Evolutionary conservation across 2,888 invertebrate species (phyloP), one percentile per base, ranked within the genome.

Genomic region (Congeria kusceri): DNA sequence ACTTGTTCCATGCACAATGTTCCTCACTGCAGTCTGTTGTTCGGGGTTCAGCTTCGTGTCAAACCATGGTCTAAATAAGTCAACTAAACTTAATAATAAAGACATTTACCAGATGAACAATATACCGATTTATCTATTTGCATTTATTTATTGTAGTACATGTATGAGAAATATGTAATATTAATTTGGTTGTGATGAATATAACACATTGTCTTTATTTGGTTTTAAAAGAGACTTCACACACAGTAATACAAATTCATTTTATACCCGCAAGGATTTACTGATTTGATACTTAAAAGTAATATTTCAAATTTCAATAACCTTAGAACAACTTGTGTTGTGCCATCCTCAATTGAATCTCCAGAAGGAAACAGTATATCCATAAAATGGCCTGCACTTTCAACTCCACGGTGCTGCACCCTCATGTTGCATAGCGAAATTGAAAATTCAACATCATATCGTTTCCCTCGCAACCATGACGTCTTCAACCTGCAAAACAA

Each of bases 1-100:
- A 18, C 86, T 83, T n/a, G 82, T 73, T 15, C 87, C 85, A 11
- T 76, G 67, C 25, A 88, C 69, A 49, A 88, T 87, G 63, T 86
- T 82, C 28, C 63, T 32, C 11, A 88, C 83, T 13, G 88, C 88
- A 56, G 3, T 53, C 53, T 29, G n/a, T 77, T 88, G 88, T 69
- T 88, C 80, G 15, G 20, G 39, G 66, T 88, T 88, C 2, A 39
- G 56, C 58, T 79, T 79, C 15, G 84, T 29, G 56, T 64, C 63
- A 63, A 63, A 63, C 63, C 63, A 63, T 4, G 63, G 27, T 25
- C 63, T 63, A 20, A 32, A 61, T 18, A n/a, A 4, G 39, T 39
- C 13, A 7, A 13, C 39, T 39, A 7, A 13, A 11, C 1, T 39
- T 15, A 39, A 7, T 15, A 39, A 1, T 11, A 39, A 39, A 39